phyloP scores from a whole-genome alignment of 2,113 vertebrate species.

The Leptobrachium ailaonicum region DNA sequence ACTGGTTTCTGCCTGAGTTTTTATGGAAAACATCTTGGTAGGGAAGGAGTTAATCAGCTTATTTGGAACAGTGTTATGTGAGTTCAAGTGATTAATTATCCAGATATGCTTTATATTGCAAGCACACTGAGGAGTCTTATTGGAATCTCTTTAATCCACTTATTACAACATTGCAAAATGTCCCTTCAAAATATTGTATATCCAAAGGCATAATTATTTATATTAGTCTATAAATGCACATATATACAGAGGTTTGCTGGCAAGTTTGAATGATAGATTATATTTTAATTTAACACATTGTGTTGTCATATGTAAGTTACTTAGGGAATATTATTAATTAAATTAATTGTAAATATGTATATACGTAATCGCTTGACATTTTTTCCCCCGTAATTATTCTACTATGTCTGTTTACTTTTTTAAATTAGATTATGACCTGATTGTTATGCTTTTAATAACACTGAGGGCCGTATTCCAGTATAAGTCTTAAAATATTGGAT shows the following conservation, averaged over 20 bases:
- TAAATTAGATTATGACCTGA: neutral
- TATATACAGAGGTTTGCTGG: constrained; percentile 9
- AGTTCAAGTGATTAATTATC: too few relatives aligned
- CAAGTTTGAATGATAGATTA: constrained; percentile 4
- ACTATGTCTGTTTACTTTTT: neutral
- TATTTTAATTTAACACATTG: neutral
- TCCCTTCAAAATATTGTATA: constrained; percentile 6
- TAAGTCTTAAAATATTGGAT: too few relatives aligned
- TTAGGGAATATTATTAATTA: constrained; percentile 1
- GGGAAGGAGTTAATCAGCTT: too few relatives aligned
- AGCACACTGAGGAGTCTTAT: neutral
- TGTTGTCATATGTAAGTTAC: neutral
- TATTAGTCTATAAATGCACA: constrained; percentile 5
- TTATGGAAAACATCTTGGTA: too few relatives aligned
- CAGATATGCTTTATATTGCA: neutral
- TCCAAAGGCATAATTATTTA: neutral
- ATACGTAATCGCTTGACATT: too few relatives aligned
- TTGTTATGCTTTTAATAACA: too few relatives aligned
- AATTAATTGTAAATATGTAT: neutral
- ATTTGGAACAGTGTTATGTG: too few relatives aligned
- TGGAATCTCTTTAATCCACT: constrained; percentile 5
- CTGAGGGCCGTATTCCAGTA: too few relatives aligned
- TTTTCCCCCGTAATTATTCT: neutral
- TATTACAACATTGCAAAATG: constrained; percentile 16
- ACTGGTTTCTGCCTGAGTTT: too few relatives aligned